phyloP scores from a whole-genome alignment of 92 coral and sea anemone species.

The Hydrozoanthus gracilis region DNA sequence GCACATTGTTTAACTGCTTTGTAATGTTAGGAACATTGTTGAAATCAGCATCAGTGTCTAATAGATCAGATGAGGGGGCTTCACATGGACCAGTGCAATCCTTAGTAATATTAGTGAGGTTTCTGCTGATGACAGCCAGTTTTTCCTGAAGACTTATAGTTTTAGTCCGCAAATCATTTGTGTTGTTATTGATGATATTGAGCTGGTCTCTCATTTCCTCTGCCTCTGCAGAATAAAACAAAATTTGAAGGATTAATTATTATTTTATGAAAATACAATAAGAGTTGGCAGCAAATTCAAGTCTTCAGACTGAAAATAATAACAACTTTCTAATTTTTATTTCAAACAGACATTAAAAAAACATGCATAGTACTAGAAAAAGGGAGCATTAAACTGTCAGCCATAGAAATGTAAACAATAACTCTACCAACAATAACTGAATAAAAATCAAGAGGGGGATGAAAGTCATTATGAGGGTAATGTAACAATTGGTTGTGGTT shows the following conservation, averaged over 20 bases:
- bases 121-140: slow-evolving; percentile 6
- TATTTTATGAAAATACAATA: no score
- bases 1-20: slow-evolving; percentile 53
- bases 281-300: no score
- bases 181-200: slow-evolving; percentile 59
- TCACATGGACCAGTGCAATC: neutral
- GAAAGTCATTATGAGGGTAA: no score
- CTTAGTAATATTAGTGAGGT: neutral
- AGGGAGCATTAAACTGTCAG: no score
- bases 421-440: no score
- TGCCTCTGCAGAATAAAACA: slow-evolving; percentile 58
- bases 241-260: neutral
- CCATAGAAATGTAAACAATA: no score
- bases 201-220: slow-evolving; percentile 70
- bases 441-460: no score
- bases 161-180: slow-evolving; percentile 48
- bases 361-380: no score
- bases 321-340: no score
- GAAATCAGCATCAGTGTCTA: slow-evolving; percentile 76
- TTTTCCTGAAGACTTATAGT: slow-evolving; percentile 4
- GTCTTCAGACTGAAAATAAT: no score
- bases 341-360: no score
- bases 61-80: neutral
- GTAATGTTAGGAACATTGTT: slow-evolving; percentile 73
- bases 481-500: no score